Evolutionary conservation across 2,797 vertebrate genomes (phyloP), one percentile per base, ranked within the genome.

Genomic region (Scomberomorus guttatus): DNA sequence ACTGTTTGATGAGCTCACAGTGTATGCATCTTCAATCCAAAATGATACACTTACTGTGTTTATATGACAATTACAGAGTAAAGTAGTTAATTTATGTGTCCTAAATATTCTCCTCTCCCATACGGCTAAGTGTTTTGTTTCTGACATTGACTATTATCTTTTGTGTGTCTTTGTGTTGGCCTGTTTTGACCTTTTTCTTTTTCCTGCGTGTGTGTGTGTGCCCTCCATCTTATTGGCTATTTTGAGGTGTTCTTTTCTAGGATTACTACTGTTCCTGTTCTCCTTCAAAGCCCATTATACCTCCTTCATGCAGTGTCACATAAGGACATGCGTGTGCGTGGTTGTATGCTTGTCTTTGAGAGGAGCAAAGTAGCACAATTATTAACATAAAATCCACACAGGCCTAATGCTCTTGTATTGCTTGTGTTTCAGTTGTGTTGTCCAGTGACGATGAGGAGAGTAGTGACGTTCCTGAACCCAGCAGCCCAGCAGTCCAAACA

Each of bases 361-460:
- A 63, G 8, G 15, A 63, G 24, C 32, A 32, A 9, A 2, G 2
- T 29, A 27, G 46, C 22, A 12, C 25, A 14, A 58, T 13, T 71
- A n/a, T 52, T 3, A 2, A 34, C 22, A 1, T 32, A 15, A 27
- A 61, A 29, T 24, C 55, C 32, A 42, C 9, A 8, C 5, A 2
- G 9, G 25, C 6, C 22, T 70, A 6, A 63, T 34, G 17, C 55
- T 24, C 50, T 60, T 65, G 6, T 63, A 0, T 79, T 79, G 18
- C 51, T 8, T 80, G 11, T 82, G 20, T 85, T 94, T 89, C 79
- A 99, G 98, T 99, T 91, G 93, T 98, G 57, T 93, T 99, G 87
- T 99, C 98, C 72, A 98, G 98, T 89, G 98, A 98, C 72, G 97
- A 98, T 20, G 97, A 98, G 79, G 96, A 95, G 75, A 84, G 84